phyloP scores from a whole-genome alignment of 2,797 vertebrate genomes.

The Myripristis jacobus region DNA sequence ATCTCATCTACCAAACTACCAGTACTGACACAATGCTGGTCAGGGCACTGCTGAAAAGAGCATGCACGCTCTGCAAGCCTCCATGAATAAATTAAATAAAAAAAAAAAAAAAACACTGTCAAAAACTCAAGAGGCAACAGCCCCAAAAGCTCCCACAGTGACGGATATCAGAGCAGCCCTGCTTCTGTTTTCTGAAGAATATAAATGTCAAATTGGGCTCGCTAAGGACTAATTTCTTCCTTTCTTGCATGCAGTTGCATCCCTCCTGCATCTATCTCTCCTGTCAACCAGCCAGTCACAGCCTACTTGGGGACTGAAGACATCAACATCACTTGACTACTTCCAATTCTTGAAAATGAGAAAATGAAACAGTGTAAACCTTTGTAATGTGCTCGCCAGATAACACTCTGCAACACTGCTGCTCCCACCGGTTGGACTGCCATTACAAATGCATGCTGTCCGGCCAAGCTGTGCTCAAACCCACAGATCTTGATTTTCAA shows the following conservation, averaged over 20 bases:
- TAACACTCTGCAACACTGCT: too few species aligned
- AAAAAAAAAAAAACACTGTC: not conserved
- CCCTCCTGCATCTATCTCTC: not conserved
- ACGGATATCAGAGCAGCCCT: not conserved
- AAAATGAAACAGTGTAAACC: too few species aligned
- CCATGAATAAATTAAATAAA: not conserved
- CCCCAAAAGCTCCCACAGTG: not conserved
- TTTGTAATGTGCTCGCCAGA: too few species aligned
- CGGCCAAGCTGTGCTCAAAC: too few species aligned
- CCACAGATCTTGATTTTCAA: too few species aligned
- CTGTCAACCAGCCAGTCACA: not conserved
- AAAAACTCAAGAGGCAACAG: not conserved
- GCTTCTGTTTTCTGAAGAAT: too few species aligned
- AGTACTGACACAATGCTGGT: not conserved
- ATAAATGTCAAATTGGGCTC: too few species aligned
- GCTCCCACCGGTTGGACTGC: too few species aligned
- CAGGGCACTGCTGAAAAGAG: constrained; percentile 5
- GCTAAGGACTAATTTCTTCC: not conserved
- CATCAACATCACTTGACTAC: not conserved
- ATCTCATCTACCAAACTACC: constrained; percentile 11
- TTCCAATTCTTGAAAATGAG: not conserved
- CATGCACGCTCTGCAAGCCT: not conserved
- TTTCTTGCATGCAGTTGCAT: not conserved
- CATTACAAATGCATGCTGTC: too few species aligned
- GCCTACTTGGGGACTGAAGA: not conserved